phyloP scores from a whole-genome alignment of 2,797 vertebrate species.

The Alfaro cultratus region DNA sequence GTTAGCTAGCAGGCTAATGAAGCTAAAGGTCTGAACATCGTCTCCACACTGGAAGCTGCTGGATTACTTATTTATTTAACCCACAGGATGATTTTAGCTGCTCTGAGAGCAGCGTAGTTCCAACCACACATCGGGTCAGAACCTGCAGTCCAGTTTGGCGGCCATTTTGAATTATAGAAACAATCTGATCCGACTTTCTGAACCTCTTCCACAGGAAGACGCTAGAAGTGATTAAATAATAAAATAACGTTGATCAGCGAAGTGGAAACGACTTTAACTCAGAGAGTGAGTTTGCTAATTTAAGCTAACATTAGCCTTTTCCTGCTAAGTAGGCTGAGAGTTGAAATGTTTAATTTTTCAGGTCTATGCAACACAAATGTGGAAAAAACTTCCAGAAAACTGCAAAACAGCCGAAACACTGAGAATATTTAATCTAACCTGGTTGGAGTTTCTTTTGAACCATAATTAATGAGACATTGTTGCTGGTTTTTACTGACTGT shows the following conservation, averaged over 20 bases:
- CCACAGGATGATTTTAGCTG: background rate
- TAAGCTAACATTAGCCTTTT: background rate
- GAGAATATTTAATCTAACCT: too few relatives aligned
- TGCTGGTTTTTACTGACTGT: too few relatives aligned
- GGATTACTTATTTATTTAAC: background rate
- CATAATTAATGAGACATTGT: too few relatives aligned
- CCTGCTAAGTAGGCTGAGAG: background rate
- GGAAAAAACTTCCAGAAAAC: too few relatives aligned
- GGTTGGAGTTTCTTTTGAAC: too few relatives aligned
- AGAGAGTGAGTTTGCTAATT: background rate
- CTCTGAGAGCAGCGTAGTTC: background rate
- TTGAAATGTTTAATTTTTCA: background rate
- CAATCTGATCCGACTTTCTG: background rate
- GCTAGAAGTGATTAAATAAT: background rate
- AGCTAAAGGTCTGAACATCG: background rate
- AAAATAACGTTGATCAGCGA: background rate
- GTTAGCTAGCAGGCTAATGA: slow-evolving; percentile 8
- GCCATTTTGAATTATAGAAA: background rate
- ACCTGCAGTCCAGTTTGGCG: background rate
- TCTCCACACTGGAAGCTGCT: background rate
- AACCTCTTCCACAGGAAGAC: background rate
- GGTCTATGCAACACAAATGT: too few relatives aligned
- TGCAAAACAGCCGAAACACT: too few relatives aligned
- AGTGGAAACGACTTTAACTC: background rate
- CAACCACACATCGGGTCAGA: background rate